Evolutionary conservation across 1,140 invertebrate genomes (phyloP).

Genomic region (Drosophila melanica): DNA sequence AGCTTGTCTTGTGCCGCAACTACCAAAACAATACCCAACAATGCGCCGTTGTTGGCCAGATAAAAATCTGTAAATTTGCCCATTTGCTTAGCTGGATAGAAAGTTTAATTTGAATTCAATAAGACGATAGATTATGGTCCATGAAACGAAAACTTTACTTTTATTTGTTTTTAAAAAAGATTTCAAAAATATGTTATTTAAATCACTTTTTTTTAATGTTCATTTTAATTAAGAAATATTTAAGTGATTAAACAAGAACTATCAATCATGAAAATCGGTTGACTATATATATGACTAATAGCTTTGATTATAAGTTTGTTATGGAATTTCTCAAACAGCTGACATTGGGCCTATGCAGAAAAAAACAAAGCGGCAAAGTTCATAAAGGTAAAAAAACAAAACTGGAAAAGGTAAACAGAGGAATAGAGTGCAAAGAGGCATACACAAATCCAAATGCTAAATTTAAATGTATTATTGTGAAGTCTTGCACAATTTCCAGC

Average conservation of each 20-base stretch:
- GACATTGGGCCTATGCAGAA: constrained; percentile 30
- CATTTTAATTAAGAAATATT: too few relatives aligned
- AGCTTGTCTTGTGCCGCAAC: constrained; percentile 56
- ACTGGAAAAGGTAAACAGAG: constrained; percentile 43
- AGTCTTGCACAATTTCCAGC: constrained; percentile 47
- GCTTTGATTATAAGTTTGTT: background rate
- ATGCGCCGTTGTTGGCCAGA: constrained; percentile 55
- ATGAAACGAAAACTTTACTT: constrained; percentile 3
- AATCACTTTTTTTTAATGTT: too few relatives aligned
- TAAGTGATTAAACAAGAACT: too few relatives aligned
- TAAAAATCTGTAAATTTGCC: constrained; percentile 74
- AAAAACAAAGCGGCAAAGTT: constrained; percentile 48
- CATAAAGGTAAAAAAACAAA: constrained; percentile 16
- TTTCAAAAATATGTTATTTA: too few relatives aligned
- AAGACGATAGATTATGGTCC: constrained; percentile 38
- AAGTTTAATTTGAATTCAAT: constrained; percentile 65
- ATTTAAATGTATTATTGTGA: constrained; percentile 21
- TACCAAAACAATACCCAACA: constrained; percentile 52
- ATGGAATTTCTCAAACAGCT: constrained; percentile 6
- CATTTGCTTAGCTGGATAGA: constrained; percentile 59
- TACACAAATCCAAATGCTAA: background rate
- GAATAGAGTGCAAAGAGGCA: constrained; percentile 11
- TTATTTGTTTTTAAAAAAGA: background rate
- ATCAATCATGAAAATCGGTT: too few relatives aligned
- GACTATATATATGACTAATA: too few relatives aligned